Base-by-base conservation (phyloP, 2,888 invertebrate species). In the Eupithecia centaureata region DNA sequence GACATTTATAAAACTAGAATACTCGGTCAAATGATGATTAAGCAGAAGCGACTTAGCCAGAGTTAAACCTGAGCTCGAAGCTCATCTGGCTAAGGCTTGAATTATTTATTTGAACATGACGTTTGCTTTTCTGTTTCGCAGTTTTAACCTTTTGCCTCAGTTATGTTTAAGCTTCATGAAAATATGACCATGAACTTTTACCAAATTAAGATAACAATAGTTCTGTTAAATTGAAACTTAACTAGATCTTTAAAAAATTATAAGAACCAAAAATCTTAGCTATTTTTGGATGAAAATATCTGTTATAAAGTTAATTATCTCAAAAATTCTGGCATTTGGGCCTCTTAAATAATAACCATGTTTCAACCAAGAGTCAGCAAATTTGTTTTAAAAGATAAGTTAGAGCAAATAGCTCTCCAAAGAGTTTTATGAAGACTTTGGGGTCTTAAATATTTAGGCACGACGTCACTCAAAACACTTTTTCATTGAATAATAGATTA, bases 21-120 rank as follows among this genome's bases (percentile, higher is more conserved):
- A 15, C 22, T 60, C 52, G 38, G 5, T 61, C 51, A 51, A 61
- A 66, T 61, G 47, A 61, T 28, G 30, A 35, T 35, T 57, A 61
- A 66, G 47, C 42, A 18, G 27, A 47, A 47, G 32, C 18, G 62
- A 58, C 57, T 28, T 51, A 27, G 51, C 58, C 18, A 38, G 63
- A 62, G 28, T 28, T n/a, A 15, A n/a, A 54, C 54, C 54, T 56
- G 30, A 27, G 54, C 54, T 56, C 54, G 10, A 56, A 56, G 60
- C 54, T 52, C 42, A 38, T 42, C n/a, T 12, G 25, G 47, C 66
- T 67, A 68, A 67, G 65, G 47, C 60, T 63, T 70, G 65, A 73
- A 73, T 73, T 67, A 70, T 72, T 73, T 63, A 73, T 73, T 61
- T 65, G 27, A 64, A 42, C 66, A 60, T 61, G 61, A 58, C 32